A percentile compares a stretch with the other conserved stretches of the same genome.
Conservation (phyloP, 2,113 vertebrate genomes). For the Tichodroma muraria region DNA sequence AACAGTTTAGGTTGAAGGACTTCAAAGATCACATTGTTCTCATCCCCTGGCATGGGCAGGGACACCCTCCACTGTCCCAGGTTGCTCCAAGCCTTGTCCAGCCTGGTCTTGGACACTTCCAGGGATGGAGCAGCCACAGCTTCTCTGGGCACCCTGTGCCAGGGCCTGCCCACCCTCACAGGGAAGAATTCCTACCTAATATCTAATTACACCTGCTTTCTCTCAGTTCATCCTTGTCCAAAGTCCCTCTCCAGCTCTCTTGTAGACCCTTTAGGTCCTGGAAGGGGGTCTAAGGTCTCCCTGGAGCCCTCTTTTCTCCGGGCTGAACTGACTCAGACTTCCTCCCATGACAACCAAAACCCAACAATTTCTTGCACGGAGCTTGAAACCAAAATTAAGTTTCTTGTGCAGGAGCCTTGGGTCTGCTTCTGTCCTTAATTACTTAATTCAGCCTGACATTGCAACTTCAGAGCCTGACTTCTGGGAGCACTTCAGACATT, state of each 20-base stretch:
- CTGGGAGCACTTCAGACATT: background rate
- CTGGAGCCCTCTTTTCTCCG: background rate
- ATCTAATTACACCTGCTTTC: background rate
- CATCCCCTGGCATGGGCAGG: background rate
- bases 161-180: rapidly evolving
- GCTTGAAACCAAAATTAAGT: background rate
- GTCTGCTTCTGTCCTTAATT: background rate
- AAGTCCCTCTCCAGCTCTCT: background rate
- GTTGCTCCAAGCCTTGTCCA: rapidly evolving
- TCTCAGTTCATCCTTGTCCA: background rate
- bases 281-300: background rate
- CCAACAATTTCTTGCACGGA: background rate
- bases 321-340: background rate
- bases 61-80: background rate
- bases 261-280: background rate
- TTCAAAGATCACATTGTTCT: background rate
- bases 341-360: background rate
- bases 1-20: background rate
- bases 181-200: background rate
- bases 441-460: background rate
- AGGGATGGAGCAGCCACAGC: background rate
- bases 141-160: background rate
- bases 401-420: background rate
- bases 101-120: rapidly evolving
- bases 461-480: background rate